Percentiles rank a stretch among this genome's conserved stretches.
Conservation (phyloP, 1,140 invertebrate genomes). For the Stegodyphus mimosarum region DNA sequence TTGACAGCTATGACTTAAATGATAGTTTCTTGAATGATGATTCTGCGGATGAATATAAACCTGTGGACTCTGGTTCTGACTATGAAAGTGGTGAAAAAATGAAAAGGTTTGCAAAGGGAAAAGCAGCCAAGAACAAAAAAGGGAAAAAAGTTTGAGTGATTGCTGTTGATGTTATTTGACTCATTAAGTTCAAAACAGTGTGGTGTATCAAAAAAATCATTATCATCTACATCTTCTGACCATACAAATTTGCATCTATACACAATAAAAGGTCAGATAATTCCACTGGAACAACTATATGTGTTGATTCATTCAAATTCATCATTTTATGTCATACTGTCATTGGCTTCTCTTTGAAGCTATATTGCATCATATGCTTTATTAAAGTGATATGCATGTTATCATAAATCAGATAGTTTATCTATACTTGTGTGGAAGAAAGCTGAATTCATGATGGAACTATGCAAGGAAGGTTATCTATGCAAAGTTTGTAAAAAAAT, state of each 20-base stretch:
- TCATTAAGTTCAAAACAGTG: neutral
- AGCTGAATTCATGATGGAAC: slow-evolving; percentile 10
- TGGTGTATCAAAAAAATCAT: neutral
- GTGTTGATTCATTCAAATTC: neutral
- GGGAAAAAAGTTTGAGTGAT: slow-evolving; percentile 31
- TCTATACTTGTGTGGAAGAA: slow-evolving; percentile 18
- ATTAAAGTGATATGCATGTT: slow-evolving; percentile 33
- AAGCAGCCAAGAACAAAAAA: slow-evolving; percentile 9
- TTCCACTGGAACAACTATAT: slow-evolving; percentile 2
- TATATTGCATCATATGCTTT: slow-evolving; percentile 5
- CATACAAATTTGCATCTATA: neutral
- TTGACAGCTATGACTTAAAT: slow-evolving; percentile 40
- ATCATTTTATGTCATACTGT: slow-evolving; percentile 4
- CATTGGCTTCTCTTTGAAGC: neutral
- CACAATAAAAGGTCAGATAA: slow-evolving; percentile 13
- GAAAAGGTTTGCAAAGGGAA: slow-evolving; percentile 35
- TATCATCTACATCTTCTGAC: neutral
- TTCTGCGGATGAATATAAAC: slow-evolving; percentile 49
- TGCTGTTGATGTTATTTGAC: neutral
- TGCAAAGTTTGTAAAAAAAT: neutral
- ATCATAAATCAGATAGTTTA: neutral
- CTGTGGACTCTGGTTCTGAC: slow-evolving; percentile 54
- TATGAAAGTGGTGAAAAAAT: slow-evolving; percentile 41
- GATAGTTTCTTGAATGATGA: slow-evolving; percentile 49
- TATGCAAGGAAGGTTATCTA: neutral